Evolutionary conservation across 2,113 vertebrate genomes (phyloP).

Genomic region (Gracilinanus agilis): DNA sequence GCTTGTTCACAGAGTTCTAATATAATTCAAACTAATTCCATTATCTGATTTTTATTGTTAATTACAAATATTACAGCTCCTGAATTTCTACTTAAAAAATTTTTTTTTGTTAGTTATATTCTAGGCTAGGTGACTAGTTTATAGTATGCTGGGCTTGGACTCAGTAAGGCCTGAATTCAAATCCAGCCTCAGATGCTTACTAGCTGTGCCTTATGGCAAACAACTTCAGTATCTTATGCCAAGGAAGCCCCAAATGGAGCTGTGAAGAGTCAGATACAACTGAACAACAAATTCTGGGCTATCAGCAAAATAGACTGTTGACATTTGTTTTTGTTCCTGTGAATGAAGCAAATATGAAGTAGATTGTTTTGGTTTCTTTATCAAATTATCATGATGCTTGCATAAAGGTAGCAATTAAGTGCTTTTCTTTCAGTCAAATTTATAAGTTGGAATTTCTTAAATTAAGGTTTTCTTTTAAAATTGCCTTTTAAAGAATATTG

Average conservation of each 20-base stretch:
- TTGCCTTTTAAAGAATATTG: not conserved
- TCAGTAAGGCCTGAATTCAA: not conserved
- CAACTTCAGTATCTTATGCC: not conserved
- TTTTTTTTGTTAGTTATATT: not conserved
- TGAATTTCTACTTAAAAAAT: not conserved
- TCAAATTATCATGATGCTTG: not conserved
- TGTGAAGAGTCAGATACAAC: not conserved
- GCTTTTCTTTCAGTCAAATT: too few species aligned
- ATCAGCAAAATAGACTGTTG: not conserved
- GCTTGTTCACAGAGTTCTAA: not conserved
- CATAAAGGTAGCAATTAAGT: not conserved
- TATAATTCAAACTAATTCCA: not conserved
- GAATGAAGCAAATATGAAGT: not conserved
- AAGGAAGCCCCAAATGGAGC: not conserved
- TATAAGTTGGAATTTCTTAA: too few species aligned
- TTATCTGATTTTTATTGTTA: not conserved
- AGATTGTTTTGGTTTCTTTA: not conserved
- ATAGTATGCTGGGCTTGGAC: not conserved
- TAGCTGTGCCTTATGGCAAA: not conserved
- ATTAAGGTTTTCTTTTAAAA: not conserved
- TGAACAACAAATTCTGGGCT: not conserved
- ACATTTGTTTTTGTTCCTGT: not conserved
- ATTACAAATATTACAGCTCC: not conserved
- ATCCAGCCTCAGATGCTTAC: not conserved
- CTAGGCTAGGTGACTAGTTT: not conserved